These are phyloP conservation scores for Rhopalosiphum padi DNA, from an alignment of 1,140 invertebrate genomes.

Conservation along the genomic window DNA sequence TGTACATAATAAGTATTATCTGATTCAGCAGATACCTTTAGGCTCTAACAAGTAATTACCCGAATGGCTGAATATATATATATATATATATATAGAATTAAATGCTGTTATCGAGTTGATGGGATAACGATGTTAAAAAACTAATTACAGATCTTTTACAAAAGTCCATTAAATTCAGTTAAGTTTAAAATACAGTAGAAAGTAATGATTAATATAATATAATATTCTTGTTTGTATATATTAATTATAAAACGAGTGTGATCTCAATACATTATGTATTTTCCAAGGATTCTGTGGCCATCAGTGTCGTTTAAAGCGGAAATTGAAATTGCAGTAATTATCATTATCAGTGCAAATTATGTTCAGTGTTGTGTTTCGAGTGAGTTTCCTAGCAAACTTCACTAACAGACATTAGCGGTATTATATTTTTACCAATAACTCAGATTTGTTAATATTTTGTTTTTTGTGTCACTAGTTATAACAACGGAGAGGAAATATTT, in stretches of 20 bases:
- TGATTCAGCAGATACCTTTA: not conserved
- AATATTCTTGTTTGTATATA: not conserved
- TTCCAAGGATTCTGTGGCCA: constrained; percentile 34
- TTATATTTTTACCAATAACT: not conserved
- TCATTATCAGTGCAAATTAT: not conserved
- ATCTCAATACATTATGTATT: not conserved
- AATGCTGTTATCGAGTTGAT: not conserved
- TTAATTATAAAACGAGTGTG: not conserved
- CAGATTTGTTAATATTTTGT: not conserved
- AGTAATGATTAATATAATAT: not conserved
- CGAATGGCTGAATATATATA: not conserved
- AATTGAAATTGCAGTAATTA: not conserved
- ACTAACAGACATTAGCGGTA: not conserved
- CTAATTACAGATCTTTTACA: not conserved
- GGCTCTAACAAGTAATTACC: not conserved
- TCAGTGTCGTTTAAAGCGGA: not conserved
- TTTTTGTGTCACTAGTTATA: not conserved
- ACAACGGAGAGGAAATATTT: not conserved
- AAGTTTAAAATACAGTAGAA: not conserved
- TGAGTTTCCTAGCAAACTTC: not conserved
- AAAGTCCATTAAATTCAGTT: not conserved
- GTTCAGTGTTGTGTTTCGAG: not conserved
- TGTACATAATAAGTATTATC: not conserved
- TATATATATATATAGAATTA: not conserved
- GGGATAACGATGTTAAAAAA: not conserved